Percentiles rank a stretch among this genome's conserved stretches.
Evolutionary conservation across 2,113 vertebrate genomes (phyloP).

Genomic region (Archocentrus centrarchus): DNA sequence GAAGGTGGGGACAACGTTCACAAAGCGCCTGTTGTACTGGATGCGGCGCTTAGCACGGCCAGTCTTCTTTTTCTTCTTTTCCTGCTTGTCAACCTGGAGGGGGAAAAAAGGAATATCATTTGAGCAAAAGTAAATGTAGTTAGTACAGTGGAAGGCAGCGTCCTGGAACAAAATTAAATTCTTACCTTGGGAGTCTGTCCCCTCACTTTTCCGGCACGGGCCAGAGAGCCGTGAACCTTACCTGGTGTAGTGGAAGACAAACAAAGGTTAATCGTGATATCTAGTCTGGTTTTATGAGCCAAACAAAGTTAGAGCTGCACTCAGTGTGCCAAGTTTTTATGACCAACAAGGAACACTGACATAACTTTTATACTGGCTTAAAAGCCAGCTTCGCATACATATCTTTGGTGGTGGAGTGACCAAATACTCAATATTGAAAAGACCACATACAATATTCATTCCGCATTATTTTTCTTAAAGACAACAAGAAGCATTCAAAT

Average conservation of each 20-base stretch:
- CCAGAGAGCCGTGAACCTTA: constrained; percentile 87
- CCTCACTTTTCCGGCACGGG: constrained; percentile 86
- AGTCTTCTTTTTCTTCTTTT: constrained; percentile 88
- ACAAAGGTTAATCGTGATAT: not conserved
- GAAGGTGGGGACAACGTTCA: constrained; percentile 85
- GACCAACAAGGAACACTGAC: too few relatives aligned
- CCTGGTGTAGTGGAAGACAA: constrained; percentile 58
- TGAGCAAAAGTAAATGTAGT: not conserved
- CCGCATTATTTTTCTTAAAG: not conserved
- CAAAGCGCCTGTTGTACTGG: constrained; percentile 87
- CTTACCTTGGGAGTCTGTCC: constrained; percentile 86
- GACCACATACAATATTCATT: not conserved
- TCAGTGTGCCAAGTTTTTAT: rapidly evolving
- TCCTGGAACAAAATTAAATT: not conserved
- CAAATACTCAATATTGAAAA: not conserved
- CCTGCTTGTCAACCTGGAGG: constrained; percentile 85
- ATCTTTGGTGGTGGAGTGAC: not conserved
- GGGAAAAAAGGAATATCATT: not conserved
- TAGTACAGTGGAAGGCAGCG: not conserved
- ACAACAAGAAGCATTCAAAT: not conserved
- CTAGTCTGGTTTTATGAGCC: not conserved
- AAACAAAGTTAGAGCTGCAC: rapidly evolving
- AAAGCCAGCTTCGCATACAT: not conserved
- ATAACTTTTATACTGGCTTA: not conserved
- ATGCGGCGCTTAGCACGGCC: constrained; percentile 87